Conservation (phyloP, 2,888 invertebrate genomes). For the Tholera decimalis region DNA sequence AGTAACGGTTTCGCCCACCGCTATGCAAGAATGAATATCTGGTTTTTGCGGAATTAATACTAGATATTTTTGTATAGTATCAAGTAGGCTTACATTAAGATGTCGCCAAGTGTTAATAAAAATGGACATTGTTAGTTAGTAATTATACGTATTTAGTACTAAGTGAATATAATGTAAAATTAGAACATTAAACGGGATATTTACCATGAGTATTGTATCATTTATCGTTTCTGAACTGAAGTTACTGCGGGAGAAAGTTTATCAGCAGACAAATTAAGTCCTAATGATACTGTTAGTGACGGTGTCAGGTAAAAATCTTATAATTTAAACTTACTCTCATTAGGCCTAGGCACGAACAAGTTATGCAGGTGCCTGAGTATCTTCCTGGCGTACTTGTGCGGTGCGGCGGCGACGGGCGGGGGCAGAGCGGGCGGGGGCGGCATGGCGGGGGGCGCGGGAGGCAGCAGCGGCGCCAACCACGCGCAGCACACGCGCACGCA, state of each 20-base stretch:
- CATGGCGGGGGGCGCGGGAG: conserved; percentile 96
- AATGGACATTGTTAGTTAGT: background rate
- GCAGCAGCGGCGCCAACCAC: conserved; percentile 97
- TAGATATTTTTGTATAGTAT: no score
- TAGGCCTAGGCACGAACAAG: conserved; percentile 97
- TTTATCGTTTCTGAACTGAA: no score
- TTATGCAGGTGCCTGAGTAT: conserved; percentile 98
- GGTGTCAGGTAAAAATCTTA: background rate
- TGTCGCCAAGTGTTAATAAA: background rate
- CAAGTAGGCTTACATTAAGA: background rate
- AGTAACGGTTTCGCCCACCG: no score
- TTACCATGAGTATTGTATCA: no score
- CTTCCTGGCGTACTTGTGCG: conserved; percentile 97
- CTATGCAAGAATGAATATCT: no score
- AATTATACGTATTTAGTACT: no score
- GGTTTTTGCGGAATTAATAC: no score
- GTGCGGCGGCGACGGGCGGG: conserved; percentile 95
- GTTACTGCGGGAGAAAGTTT: no score
- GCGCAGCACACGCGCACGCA: conserved; percentile 99
- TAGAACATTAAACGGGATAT: no score
- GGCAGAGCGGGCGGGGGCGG: conserved; percentile 97
- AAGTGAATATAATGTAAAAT: no score
- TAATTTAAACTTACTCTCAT: conserved; percentile 94
- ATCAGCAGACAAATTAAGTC: no score
- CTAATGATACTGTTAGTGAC: no score